phyloP scores from a whole-genome alignment of 2,888 invertebrate species.

The Cryptus armator region DNA sequence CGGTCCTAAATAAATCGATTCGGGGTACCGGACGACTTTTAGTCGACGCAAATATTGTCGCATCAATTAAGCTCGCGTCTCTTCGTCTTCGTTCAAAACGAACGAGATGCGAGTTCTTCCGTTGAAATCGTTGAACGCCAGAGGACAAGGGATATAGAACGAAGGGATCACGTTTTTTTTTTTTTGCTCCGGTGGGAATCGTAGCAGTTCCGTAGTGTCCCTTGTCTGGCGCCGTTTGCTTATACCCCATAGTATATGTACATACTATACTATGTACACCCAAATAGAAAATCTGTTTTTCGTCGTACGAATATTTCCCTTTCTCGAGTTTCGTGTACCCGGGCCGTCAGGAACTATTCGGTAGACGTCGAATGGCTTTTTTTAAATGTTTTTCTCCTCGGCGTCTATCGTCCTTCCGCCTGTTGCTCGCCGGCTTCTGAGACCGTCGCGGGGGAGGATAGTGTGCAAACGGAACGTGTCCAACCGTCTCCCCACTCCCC shows the following conservation, averaged over 20 bases:
- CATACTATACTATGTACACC: slow-evolving; percentile 44
- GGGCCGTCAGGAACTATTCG: slow-evolving; percentile 14
- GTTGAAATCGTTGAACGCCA: slow-evolving; percentile 53
- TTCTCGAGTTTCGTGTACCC: slow-evolving; percentile 75
- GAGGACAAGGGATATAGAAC: background rate
- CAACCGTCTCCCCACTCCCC: slow-evolving; percentile 20
- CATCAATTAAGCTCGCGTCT: slow-evolving; percentile 80
- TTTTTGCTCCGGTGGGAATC: slow-evolving; percentile 44
- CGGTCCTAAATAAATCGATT: slow-evolving; percentile 79
- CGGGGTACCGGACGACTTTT: slow-evolving; percentile 75
- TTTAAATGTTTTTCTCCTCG: slow-evolving; percentile 61
- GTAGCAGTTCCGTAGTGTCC: slow-evolving; percentile 45
- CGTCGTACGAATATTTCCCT: slow-evolving; percentile 69
- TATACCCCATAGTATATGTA: slow-evolving; percentile 61
- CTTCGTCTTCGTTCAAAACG: slow-evolving; percentile 43
- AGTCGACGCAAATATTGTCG: slow-evolving; percentile 82
- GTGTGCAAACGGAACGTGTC: slow-evolving; percentile 60
- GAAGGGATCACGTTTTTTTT: slow-evolving; percentile 30
- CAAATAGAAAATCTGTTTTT: slow-evolving; percentile 78
- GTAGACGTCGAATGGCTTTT: slow-evolving; percentile 64
- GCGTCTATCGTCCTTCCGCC: slow-evolving; percentile 72
- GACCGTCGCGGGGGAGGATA: slow-evolving; percentile 38
- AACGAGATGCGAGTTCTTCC: slow-evolving; percentile 49
- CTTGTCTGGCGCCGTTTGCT: slow-evolving; percentile 67
- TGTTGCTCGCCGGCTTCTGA: slow-evolving; percentile 42